Evolutionary conservation across 2,888 invertebrate genomes (phyloP).

Genomic region (Cephus pygmeus): DNA sequence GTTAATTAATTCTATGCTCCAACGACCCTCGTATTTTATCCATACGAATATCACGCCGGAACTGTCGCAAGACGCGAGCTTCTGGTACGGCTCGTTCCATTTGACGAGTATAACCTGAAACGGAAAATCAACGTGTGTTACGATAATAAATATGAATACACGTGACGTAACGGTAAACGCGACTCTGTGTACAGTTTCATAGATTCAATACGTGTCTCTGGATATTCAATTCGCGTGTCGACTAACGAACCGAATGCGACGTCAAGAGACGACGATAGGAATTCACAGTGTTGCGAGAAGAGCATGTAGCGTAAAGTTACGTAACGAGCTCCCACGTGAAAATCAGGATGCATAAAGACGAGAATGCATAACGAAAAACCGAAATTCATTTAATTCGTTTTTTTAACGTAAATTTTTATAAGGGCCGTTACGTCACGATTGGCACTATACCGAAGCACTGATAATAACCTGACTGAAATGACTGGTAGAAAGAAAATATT

Average conservation of each 20-base stretch:
- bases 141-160: background rate
- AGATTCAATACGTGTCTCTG: background rate
- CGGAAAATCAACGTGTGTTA: conserved; percentile 20
- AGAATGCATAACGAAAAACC: background rate
- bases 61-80: conserved; percentile 96
- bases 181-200: background rate
- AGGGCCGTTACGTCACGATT: too few relatives aligned
- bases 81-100: conserved; percentile 99
- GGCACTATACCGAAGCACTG: too few relatives aligned
- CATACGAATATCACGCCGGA: conserved; percentile 99
- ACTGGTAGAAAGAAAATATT: too few relatives aligned
- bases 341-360: background rate
- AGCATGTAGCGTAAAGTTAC: background rate
- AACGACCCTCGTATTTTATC: conserved; percentile 98
- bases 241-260: background rate
- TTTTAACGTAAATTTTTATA: too few relatives aligned
- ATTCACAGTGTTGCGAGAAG: background rate
- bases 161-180: conserved; percentile 2
- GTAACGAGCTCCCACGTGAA: background rate
- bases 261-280: background rate
- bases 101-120: conserved; percentile 90
- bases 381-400: too few relatives aligned
- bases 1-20: conserved; percentile 99
- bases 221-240: background rate
- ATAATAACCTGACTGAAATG: too few relatives aligned